Conservation (phyloP, 2,888 invertebrate genomes). For the Rotaria magnacalcarata region DNA sequence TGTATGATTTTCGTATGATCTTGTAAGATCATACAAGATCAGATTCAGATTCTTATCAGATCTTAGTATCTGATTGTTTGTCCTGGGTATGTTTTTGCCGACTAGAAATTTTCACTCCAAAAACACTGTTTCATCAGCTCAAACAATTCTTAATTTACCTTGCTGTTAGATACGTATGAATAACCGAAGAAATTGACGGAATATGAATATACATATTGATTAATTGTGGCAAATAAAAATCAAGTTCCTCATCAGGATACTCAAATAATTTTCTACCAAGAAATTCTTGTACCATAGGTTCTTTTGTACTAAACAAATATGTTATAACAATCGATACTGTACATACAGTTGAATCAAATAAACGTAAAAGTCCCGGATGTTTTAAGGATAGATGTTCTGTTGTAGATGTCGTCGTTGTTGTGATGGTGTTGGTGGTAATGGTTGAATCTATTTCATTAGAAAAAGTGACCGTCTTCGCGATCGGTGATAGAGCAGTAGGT, state of each 20-base stretch:
- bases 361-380: slow-evolving; percentile 68
- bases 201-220: slow-evolving; percentile 97
- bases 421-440: background rate
- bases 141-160: background rate
- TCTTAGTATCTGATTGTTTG: too few species aligned
- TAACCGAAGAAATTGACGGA: slow-evolving; percentile 76
- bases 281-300: slow-evolving; percentile 92
- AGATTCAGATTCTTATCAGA: too few species aligned
- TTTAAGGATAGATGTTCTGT: slow-evolving; percentile 8
- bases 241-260: slow-evolving; percentile 83
- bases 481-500: background rate
- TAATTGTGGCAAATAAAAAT: slow-evolving; percentile 94
- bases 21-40: too few species aligned
- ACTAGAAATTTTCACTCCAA: too few species aligned
- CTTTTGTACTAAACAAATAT: slow-evolving; percentile 94
- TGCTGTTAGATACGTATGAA: slow-evolving; percentile 67
- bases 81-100: too few species aligned
- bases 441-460: background rate
- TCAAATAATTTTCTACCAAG: slow-evolving; percentile 93
- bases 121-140: too few species aligned
- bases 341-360: slow-evolving; percentile 94
- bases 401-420: background rate
- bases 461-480: background rate
- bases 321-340: slow-evolving; percentile 97
- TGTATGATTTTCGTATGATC: too few species aligned